phyloP scores from a whole-genome alignment of 2,888 invertebrate genomes.

The Agrilus mali region DNA sequence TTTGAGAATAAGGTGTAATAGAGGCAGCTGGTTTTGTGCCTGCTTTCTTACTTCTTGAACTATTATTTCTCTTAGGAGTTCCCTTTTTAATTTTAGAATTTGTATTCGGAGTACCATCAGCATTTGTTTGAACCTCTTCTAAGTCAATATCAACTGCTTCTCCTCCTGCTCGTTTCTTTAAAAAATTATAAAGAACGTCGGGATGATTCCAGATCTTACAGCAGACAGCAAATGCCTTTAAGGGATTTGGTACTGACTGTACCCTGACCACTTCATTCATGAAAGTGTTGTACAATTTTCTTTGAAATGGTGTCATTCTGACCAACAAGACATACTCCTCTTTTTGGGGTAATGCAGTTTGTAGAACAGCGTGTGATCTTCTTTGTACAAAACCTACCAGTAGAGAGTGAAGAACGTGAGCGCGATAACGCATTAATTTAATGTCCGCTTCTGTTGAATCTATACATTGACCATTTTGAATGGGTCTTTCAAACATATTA shows the following conservation, averaged over 20 bases:
- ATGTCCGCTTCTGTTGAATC: slow-evolving; percentile 93
- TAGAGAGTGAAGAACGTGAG: slow-evolving; percentile 89
- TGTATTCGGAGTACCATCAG: slow-evolving; percentile 27
- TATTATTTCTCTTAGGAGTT: slow-evolving; percentile 27
- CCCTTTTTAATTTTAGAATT: slow-evolving; percentile 32
- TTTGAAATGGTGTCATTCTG: slow-evolving; percentile 77
- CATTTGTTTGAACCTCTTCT: slow-evolving; percentile 58
- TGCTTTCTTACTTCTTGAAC: slow-evolving; percentile 27
- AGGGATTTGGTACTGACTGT: slow-evolving; percentile 81
- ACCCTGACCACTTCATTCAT: slow-evolving; percentile 85
- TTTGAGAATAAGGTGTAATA: slow-evolving; percentile 34
- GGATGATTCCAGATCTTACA: slow-evolving; percentile 98
- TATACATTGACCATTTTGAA: slow-evolving; percentile 95
- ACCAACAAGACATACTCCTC: slow-evolving; percentile 89
- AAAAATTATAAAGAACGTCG: slow-evolving; percentile 78
- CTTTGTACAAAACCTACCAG: slow-evolving; percentile 94
- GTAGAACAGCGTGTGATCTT: slow-evolving; percentile 85
- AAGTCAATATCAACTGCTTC: slow-evolving; percentile 70
- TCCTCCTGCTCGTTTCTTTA: slow-evolving; percentile 68
- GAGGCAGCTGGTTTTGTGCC: slow-evolving; percentile 41
- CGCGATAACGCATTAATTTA: slow-evolving; percentile 84
- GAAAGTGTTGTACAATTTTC: slow-evolving; percentile 81
- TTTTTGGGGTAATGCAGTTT: slow-evolving; percentile 85
- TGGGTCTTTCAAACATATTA: slow-evolving; percentile 98
- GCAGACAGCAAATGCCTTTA: slow-evolving; percentile 96